Evolutionary conservation across 2,888 invertebrate genomes (phyloP).

Genomic region (Hedychridium roseum): DNA sequence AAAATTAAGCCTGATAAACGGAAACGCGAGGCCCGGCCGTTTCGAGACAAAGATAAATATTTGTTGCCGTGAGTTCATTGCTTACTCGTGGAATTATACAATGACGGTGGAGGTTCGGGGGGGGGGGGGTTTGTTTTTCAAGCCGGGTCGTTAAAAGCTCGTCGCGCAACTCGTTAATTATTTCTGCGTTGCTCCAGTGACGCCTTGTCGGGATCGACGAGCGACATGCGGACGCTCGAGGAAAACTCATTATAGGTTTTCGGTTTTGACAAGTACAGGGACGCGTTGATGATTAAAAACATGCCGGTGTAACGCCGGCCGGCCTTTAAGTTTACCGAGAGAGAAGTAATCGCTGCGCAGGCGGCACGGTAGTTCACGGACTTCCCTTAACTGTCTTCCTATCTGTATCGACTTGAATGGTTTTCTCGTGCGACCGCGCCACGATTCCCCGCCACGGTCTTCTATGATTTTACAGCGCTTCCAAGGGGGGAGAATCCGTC

Average conservation of each 20-base stretch:
- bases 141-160: conserved; percentile 32
- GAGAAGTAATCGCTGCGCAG: background rate
- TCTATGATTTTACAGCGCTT: too few species aligned
- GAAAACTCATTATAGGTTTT: conserved; percentile 35
- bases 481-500: background rate
- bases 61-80: background rate
- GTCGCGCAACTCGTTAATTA: conserved; percentile 44
- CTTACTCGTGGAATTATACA: background rate
- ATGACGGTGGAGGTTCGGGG: background rate
- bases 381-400: conserved; percentile 23
- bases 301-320: conserved; percentile 1
- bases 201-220: conserved; percentile 32
- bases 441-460: conserved; percentile 6
- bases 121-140: conserved; percentile 19
- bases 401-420: conserved; percentile 22
- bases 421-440: conserved; percentile 5
- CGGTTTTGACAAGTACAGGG: conserved; percentile 31
- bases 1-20: background rate
- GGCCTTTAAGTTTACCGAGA: background rate
- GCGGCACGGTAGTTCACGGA: conserved; percentile 27
- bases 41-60: background rate
- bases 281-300: conserved; percentile 34
- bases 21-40: background rate
- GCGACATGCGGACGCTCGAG: conserved; percentile 14
- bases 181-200: conserved; percentile 28